These are phyloP conservation scores for Acronicta leporina DNA, from an alignment of 2,888 invertebrate species.

Conservation along the genomic window DNA sequence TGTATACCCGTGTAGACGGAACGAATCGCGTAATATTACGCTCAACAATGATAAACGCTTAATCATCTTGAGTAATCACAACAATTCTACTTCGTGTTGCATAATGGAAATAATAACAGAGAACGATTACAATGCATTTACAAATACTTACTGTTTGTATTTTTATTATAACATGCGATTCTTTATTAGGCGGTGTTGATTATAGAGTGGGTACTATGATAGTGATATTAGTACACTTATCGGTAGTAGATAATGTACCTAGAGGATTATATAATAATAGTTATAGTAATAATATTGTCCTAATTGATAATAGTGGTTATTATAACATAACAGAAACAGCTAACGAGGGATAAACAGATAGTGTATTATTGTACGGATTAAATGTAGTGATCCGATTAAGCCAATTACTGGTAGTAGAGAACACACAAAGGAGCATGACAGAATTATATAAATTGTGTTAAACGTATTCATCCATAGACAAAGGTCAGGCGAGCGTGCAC, in stretches of 20 bases:
- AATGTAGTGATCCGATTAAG: slow-evolving; percentile 55
- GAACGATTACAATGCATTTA: slow-evolving; percentile 50
- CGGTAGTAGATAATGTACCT: slow-evolving; percentile 9
- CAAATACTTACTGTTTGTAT: slow-evolving; percentile 32
- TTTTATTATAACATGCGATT: slow-evolving; percentile 33
- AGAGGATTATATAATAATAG: neutral
- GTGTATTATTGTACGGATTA: slow-evolving; percentile 37
- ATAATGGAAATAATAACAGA: slow-evolving; percentile 47
- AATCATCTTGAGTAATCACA: slow-evolving; percentile 58
- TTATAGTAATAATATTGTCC: neutral
- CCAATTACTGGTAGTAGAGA: slow-evolving; percentile 57
- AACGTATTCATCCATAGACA: slow-evolving; percentile 58
- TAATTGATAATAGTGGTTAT: slow-evolving; percentile 14
- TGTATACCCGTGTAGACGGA: slow-evolving; percentile 55
- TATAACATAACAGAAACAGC: slow-evolving; percentile 2
- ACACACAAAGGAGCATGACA: slow-evolving; percentile 50
- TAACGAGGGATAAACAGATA: slow-evolving; percentile 17
- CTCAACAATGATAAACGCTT: slow-evolving; percentile 59
- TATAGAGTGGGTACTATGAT: neutral
- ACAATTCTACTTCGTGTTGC: slow-evolving; percentile 47
- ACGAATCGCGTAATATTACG: slow-evolving; percentile 45
- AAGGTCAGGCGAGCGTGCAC: slow-evolving; percentile 66
- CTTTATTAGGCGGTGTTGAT: neutral
- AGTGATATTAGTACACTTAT: slow-evolving; percentile 1
- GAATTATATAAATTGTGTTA: slow-evolving; percentile 53